These are phyloP conservation scores for Gadus macrocephalus DNA, from an alignment of 2,113 vertebrate species.

Conservation along the genomic window DNA sequence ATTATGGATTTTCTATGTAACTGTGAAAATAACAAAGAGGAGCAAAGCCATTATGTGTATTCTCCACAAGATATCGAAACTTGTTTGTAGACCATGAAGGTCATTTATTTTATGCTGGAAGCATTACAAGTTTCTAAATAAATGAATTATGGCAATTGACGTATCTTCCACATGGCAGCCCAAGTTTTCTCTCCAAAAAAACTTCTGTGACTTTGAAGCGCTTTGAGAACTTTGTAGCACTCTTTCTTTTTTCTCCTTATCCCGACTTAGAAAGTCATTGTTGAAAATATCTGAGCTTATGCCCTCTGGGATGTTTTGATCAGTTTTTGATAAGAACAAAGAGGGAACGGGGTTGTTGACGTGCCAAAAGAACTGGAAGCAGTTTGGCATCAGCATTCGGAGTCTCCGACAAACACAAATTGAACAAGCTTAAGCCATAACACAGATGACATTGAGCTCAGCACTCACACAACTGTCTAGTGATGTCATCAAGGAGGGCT, in stretches of 20 bases:
- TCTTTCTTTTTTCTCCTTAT: conserved; percentile 29
- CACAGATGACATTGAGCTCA: conserved; percentile 25
- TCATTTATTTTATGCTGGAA: too few species aligned
- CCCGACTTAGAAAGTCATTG: conserved; percentile 15
- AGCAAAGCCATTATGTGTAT: too few species aligned
- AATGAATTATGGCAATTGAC: too few species aligned
- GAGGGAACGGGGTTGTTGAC: conserved; percentile 23
- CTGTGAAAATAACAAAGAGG: too few species aligned
- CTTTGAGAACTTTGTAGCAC: too few species aligned
- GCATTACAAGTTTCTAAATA: too few species aligned
- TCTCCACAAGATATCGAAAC: too few species aligned
- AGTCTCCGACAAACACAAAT: background rate
- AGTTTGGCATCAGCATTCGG: conserved; percentile 12
- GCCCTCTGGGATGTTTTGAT: conserved; percentile 31
- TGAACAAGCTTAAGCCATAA: conserved; percentile 18
- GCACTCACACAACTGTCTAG: conserved; percentile 28
- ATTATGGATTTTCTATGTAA: too few species aligned
- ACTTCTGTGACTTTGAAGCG: too few species aligned
- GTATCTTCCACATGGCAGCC: too few species aligned
- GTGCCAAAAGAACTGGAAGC: conserved; percentile 23
- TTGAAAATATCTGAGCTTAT: conserved; percentile 37
- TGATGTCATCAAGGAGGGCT: conserved; percentile 39
- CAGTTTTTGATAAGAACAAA: conserved; percentile 14
- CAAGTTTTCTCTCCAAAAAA: too few species aligned
- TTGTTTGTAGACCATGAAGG: too few species aligned